A percentile compares a stretch with the other conserved stretches of the same genome.
phyloP scores from a whole-genome alignment of 2,113 vertebrate species.

The Petrocephalus microphthalmus region DNA sequence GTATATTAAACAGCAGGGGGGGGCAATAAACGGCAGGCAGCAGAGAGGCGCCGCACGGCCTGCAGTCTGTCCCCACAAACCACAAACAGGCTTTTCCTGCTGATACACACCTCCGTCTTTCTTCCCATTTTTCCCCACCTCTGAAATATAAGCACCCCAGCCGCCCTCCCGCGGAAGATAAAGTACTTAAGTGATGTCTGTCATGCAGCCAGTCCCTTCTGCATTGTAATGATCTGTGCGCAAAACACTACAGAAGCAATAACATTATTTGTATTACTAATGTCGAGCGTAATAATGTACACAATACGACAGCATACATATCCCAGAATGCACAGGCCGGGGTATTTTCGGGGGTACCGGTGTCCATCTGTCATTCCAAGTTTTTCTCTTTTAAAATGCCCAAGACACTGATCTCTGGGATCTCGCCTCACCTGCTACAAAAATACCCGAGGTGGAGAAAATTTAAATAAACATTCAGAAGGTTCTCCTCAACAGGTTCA shows the following conservation, averaged over 20 bases:
- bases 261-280: background rate
- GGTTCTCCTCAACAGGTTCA: background rate
- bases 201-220: background rate
- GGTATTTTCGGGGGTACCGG: background rate
- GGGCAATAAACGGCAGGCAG: background rate
- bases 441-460: background rate
- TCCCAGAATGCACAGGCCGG: background rate
- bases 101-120: background rate
- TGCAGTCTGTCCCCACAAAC: background rate
- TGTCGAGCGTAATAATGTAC: background rate
- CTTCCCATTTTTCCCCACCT: background rate
- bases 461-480: background rate
- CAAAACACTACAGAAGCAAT: background rate
- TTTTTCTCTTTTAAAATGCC: background rate
- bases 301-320: background rate
- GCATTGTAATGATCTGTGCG: background rate
- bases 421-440: background rate
- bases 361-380: background rate
- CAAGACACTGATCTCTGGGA: background rate
- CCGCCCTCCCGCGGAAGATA: background rate
- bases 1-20: background rate
- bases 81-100: background rate
- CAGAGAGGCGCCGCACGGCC: background rate
- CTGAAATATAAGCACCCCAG: background rate
- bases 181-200: background rate